Evolutionary conservation across 2,113 vertebrate genomes (phyloP).

Genomic region (Mandrillus leucophaeus): DNA sequence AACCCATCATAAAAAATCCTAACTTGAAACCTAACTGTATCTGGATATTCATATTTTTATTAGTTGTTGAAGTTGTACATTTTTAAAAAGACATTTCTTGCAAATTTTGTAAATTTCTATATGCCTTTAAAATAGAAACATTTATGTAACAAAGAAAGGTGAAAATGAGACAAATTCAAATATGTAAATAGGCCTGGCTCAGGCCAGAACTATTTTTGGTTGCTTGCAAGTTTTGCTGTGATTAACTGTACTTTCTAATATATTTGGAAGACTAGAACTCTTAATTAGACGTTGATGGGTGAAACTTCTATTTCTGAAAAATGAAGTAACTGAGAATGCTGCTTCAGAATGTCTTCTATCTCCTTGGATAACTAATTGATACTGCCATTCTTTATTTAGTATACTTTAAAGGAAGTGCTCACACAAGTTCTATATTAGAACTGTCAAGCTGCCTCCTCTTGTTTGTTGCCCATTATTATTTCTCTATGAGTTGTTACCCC

Average conservation of each 20-base stretch:
- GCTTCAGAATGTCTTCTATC: not conserved
- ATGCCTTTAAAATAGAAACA: conserved; percentile 74
- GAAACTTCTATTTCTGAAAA: conserved; percentile 63
- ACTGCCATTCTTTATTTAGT: conserved; percentile 47
- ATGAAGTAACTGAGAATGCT: conserved; percentile 54
- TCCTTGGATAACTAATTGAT: conserved; percentile 44
- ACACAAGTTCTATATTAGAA: conserved; percentile 80
- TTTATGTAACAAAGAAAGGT: conserved; percentile 78
- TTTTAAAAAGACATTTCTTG: conserved; percentile 75
- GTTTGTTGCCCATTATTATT: conserved; percentile 21
- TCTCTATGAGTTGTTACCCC: not conserved
- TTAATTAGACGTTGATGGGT: conserved; percentile 49
- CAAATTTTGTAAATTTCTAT: conserved; percentile 76
- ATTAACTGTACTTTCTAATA: conserved; percentile 49
- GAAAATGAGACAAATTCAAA: conserved; percentile 48
- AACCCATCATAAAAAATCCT: not conserved
- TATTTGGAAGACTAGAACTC: conserved; percentile 49
- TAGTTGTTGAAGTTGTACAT: conserved; percentile 75
- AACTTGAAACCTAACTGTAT: conserved; percentile 24
- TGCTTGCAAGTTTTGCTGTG: conserved; percentile 80
- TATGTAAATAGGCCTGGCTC: no score
- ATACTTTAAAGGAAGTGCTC: conserved; percentile 60
- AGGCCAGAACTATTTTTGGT: not conserved
- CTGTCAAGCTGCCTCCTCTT: conserved; percentile 53
- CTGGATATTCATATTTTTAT: conserved; percentile 46